Evolutionary conservation across 2,797 vertebrate genomes (phyloP).

Genomic region (Holocentrus rufus): DNA sequence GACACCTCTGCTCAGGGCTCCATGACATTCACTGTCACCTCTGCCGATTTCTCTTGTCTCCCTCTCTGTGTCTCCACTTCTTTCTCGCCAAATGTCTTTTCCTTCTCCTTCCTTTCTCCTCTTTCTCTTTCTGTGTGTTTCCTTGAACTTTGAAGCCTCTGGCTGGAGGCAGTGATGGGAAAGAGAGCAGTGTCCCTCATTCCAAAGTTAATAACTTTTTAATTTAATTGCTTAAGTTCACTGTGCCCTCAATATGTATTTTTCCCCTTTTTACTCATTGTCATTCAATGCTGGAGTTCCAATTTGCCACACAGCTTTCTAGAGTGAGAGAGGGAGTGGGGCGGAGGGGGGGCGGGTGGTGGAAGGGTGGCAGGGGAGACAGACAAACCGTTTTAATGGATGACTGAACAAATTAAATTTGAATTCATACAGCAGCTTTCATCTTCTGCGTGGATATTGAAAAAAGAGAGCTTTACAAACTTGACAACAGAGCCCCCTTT

Average conservation of each 20-base stretch:
- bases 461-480: constrained; percentile 72
- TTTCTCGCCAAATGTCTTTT: background rate
- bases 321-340: constrained; percentile 30
- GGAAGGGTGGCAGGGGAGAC: constrained; percentile 63
- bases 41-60: constrained; percentile 34
- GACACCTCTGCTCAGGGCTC: constrained; percentile 30
- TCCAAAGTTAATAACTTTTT: constrained; percentile 84
- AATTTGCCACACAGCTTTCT: constrained; percentile 81
- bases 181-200: constrained; percentile 73
- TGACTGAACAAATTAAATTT: constrained; percentile 85
- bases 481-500: constrained; percentile 72
- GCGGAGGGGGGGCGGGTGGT: constrained; percentile 25
- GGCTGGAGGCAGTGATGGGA: constrained; percentile 66
- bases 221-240: constrained; percentile 85
- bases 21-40: constrained; percentile 49
- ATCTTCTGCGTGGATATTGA: constrained; percentile 76
- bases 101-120: constrained; percentile 3
- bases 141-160: constrained; percentile 62
- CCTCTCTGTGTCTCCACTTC: background rate
- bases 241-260: constrained; percentile 79
- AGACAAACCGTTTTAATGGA: constrained; percentile 82
- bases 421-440: constrained; percentile 81
- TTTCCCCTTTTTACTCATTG: constrained; percentile 73
- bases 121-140: constrained; percentile 40
- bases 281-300: constrained; percentile 76